phyloP scores from a whole-genome alignment of 35 echinoderm and acorn worm genomes.

The Ophioderma brevispina region DNA sequence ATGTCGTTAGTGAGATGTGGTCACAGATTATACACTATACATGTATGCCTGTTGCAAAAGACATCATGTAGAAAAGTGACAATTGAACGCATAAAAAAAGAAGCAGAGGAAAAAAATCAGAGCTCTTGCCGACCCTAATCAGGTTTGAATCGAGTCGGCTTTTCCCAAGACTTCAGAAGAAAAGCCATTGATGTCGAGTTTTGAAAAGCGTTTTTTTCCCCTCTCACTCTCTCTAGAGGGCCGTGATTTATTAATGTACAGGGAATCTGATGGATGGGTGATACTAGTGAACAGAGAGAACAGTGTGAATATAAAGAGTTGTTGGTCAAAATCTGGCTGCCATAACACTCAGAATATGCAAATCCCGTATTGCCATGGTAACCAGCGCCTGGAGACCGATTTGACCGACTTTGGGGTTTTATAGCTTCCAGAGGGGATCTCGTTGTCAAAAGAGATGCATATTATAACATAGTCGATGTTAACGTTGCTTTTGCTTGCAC shows the following conservation, averaged over 20 bases:
- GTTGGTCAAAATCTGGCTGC: conserved; percentile 8
- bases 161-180: background rate
- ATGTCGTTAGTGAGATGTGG: background rate
- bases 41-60: too few relatives aligned
- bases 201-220: background rate
- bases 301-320: background rate
- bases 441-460: background rate
- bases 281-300: background rate
- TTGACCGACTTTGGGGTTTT: conserved; percentile 12
- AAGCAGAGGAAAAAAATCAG: background rate
- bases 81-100: too few relatives aligned
- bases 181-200: background rate
- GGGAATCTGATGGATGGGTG: background rate
- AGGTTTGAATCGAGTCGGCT: background rate
- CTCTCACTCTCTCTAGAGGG: background rate
- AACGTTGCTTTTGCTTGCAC: background rate
- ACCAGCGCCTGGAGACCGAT: background rate
- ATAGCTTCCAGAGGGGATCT: background rate
- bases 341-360: conserved; percentile 8
- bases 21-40: too few relatives aligned
- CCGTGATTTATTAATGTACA: background rate
- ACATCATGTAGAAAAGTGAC: too few relatives aligned
- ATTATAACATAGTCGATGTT: background rate
- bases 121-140: background rate
- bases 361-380: background rate